Percentiles rank a stretch among this genome's conserved stretches.
Evolutionary conservation across 1,140 invertebrate genomes (phyloP).

Genomic region (Dendrolimus kikuchii): DNA sequence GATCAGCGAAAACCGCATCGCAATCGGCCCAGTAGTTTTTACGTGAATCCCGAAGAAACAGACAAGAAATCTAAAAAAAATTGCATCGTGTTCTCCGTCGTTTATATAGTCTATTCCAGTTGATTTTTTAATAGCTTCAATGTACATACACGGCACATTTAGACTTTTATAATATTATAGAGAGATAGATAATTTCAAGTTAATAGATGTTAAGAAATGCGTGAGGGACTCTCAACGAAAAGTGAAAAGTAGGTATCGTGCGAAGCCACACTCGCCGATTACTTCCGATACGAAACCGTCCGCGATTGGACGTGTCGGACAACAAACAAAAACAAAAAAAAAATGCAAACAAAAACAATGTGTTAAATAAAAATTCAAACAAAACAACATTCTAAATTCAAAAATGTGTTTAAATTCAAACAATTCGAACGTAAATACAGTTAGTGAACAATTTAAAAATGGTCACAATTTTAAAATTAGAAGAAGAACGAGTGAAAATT

Average conservation of each 20-base stretch:
- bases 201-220: background rate
- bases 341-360: conserved; percentile 21
- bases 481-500: conserved; percentile 38
- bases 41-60: too few species aligned
- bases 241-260: conserved; percentile 56
- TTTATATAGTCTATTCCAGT: too few species aligned
- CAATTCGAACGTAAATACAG: too few species aligned
- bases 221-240: conserved; percentile 22
- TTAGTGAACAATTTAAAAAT: background rate
- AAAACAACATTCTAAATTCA: conserved; percentile 13
- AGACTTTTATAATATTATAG: too few species aligned
- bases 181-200: too few species aligned
- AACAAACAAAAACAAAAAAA: conserved; percentile 23
- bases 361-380: conserved; percentile 32
- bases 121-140: too few species aligned
- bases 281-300: conserved; percentile 56
- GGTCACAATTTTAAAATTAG: conserved; percentile 56
- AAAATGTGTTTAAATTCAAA: too few species aligned
- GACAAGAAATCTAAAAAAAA: too few species aligned
- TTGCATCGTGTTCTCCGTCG: too few species aligned
- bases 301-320: conserved; percentile 40
- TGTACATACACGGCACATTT: too few species aligned
- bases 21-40: too few species aligned
- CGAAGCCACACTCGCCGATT: conserved; percentile 22
- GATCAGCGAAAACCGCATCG: too few species aligned